Conservation (phyloP, 2,797 vertebrate genomes). For the Lutjanus campechanus region DNA sequence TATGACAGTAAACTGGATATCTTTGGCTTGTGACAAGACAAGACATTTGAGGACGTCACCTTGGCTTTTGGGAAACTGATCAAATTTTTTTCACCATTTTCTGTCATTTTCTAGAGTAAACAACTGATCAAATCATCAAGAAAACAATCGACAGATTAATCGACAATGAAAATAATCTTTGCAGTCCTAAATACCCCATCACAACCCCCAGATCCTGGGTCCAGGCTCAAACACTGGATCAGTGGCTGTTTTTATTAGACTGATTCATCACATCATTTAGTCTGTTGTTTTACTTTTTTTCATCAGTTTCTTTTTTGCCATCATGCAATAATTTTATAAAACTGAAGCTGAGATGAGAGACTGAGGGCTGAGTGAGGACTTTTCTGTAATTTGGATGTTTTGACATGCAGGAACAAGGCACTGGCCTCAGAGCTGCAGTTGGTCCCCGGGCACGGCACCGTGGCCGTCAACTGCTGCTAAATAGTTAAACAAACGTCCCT, state of each 20-base stretch:
- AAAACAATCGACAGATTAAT: too few species aligned
- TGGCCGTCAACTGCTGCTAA: constrained; percentile 7
- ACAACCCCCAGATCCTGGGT: not conserved
- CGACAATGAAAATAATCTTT: too few species aligned
- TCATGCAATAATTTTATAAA: constrained; percentile 23
- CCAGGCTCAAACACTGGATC: not conserved
- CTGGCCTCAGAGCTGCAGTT: constrained; percentile 17
- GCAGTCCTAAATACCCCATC: not conserved
- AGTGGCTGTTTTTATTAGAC: not conserved
- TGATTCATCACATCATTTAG: not conserved
- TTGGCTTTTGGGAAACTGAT: too few species aligned
- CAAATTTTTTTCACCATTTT: too few species aligned
- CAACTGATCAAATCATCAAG: too few species aligned
- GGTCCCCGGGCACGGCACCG: constrained; percentile 15
- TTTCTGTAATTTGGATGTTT: not conserved
- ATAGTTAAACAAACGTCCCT: not conserved
- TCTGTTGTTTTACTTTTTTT: not conserved
- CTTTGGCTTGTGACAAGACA: too few species aligned
- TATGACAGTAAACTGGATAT: too few species aligned
- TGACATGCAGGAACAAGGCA: constrained; percentile 15
- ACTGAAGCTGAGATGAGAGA: not conserved
- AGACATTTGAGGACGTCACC: too few species aligned
- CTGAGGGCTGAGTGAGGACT: not conserved
- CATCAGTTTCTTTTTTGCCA: constrained; percentile 4
- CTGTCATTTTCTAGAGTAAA: too few species aligned